Evolutionary conservation across 37 sponge, comb jelly and placozoan species (phyloP), one percentile per base, ranked within the genome.

Genomic region (Aplysina aerophoba): DNA sequence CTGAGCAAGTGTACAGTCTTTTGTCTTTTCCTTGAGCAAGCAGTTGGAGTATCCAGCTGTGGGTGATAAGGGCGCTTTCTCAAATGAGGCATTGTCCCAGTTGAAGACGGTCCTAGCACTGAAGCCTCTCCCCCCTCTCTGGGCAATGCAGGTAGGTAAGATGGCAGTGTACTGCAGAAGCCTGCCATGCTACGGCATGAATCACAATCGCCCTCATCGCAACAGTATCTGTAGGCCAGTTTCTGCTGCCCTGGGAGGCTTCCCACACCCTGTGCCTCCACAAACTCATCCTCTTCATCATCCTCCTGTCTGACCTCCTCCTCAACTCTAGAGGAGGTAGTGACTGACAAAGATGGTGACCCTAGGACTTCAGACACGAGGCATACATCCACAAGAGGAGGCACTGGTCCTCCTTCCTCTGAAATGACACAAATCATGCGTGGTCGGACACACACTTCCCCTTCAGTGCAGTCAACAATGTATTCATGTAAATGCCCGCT

Each of bases 181-280:
- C 24, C 1, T 44, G 37, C 53, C 78, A 75, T 75, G 54, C 38
- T 21, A 0, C n/a, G 14, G 12, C 78, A 75, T 13, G 53, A 5
- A 24, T 75, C 78, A 41, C 78, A 75, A 15, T 41, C 53, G 14
- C 78, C 78, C 31, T 75, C 54, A 0, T 31, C n/a, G 12, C 78
- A 75, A 44, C 78, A 75, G 78, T 75, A 75, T 2, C 78, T 31
- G 22, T 31, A 36, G 54, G 21, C 54, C 22, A 40, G 40, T 44
- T 75, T 75, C 50, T 24, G n/a, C 24, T 19, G 21, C 16, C 78
- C 78, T 44, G 50, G 50, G 6, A 75, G 50, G 3, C 39, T 17
- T 1, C 38, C 2, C 20, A 75, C 37, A 22, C 53, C 53, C 15
- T 17, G 54, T 2, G 78, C 54, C 41, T 75, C 78, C 22, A 21